Evolutionary conservation across 92 coral and sea anemone genomes (phyloP).

Genomic region (Nematostella vectensis): DNA sequence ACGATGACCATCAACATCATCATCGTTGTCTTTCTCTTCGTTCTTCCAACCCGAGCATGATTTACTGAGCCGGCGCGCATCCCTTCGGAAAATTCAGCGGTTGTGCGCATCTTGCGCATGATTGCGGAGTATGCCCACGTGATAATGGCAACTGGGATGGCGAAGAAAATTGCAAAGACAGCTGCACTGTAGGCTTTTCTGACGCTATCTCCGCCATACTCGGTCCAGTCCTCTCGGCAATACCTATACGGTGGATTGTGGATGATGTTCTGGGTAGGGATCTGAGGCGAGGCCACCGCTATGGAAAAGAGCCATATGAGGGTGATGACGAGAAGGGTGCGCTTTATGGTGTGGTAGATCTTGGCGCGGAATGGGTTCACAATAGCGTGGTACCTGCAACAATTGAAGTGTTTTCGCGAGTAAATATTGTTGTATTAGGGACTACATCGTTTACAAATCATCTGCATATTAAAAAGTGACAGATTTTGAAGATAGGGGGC

Average conservation of each 20-base stretch:
- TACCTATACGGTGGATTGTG: not conserved
- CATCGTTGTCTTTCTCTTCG: conserved; percentile 74
- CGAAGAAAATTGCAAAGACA: conserved; percentile 53
- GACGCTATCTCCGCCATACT: conserved; percentile 28
- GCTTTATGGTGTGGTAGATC: conserved; percentile 37
- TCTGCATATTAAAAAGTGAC: too few species aligned
- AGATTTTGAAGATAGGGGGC: too few species aligned
- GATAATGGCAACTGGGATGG: conserved; percentile 59
- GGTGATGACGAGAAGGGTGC: conserved; percentile 33
- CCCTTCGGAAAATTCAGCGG: conserved; percentile 31
- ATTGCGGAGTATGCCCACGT: conserved; percentile 45
- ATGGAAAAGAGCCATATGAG: conserved; percentile 58
- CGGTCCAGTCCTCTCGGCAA: conserved; percentile 41
- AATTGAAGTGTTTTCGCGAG: too few species aligned
- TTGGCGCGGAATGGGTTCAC: conserved; percentile 68
- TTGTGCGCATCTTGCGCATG: conserved; percentile 45
- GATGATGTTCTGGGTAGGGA: conserved; percentile 5
- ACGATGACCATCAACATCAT: conserved; percentile 77
- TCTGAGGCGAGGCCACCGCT: conserved; percentile 52
- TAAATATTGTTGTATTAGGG: too few species aligned
- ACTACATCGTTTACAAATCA: too few species aligned
- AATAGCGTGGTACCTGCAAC: conserved; percentile 67
- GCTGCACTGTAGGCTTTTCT: conserved; percentile 39
- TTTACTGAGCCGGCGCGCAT: not conserved
- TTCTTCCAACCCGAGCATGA: conserved; percentile 13